Base-by-base conservation (phyloP, 2,113 vertebrate species). In the Zingel zingel region DNA sequence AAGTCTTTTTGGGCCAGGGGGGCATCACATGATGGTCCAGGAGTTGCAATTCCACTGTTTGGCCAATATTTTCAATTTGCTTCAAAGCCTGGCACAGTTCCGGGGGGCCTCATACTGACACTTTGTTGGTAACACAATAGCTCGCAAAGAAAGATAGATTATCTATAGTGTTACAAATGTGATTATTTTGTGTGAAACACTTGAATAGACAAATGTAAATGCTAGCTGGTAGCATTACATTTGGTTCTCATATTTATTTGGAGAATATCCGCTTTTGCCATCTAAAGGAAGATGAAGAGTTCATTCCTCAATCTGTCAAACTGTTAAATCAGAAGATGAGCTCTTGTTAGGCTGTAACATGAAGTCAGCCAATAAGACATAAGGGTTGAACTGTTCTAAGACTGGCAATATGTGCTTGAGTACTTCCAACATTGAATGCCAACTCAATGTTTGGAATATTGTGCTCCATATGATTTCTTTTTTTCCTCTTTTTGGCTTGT, bases 241-340 rank as follows among this genome's bases (percentile, higher is more conserved):
- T 51, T 50, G 53, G 27, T 56, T 76, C 10, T 56, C 18, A 6
- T 27, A 39, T 58, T 65, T 57, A 63, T 81, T 25, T 39, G 16
- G 15, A 30, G 12, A 66, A 25, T 33, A 68, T 39, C 43, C 36
- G 10, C 65, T 5, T 48, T 61, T 53, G 33, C 25, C 25, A 30
- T 67, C 13, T 27, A 33, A 19, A 25, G 25, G 61, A 36, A 57
- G 50, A 47, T 48, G 14, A 36, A 5, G 21, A 19, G 43, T 69
- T 70, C 1, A n/a, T 63, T 51, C n/a, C 33, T n/a, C 47, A 36
- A 13, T 56, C 54, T 43, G 0, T 43, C 33, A 64, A 4, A 45
- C 23, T 48, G 3, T 66, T 48, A 25, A 48, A 23, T 64, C 11
- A 1, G 62, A 43, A 43, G 61, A 43, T 14, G 61, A 50, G 7